Percentiles rank a stretch among this genome's conserved stretches.
Conservation (phyloP, 2,888 invertebrate genomes). For the Drosophila nr. fundita region DNA sequence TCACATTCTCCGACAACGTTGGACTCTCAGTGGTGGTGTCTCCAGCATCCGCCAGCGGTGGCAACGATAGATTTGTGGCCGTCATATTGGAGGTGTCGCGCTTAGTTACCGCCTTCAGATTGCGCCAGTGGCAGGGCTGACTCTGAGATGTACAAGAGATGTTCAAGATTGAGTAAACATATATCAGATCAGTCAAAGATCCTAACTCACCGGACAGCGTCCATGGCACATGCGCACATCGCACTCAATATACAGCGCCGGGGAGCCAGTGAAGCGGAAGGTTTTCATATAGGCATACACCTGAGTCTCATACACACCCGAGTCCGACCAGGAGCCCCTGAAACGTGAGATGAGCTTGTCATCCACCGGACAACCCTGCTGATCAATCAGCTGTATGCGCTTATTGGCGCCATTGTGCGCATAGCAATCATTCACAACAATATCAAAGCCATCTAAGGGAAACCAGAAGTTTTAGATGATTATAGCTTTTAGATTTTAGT, state of each 20-base stretch:
- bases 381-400: slow-evolving; percentile 95
- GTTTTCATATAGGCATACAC: slow-evolving; percentile 98
- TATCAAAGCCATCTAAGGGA: slow-evolving; percentile 94
- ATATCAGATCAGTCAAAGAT: neutral
- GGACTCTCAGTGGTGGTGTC: slow-evolving; percentile 74
- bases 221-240: slow-evolving; percentile 98
- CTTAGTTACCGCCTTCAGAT: slow-evolving; percentile 92
- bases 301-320: slow-evolving; percentile 95
- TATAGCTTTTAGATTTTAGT: neutral
- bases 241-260: slow-evolving; percentile 96
- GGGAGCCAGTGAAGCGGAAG: slow-evolving; percentile 94
- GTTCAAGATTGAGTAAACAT: no score
- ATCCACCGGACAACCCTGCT: slow-evolving; percentile 96
- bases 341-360: slow-evolving; percentile 96
- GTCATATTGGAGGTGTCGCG: slow-evolving; percentile 88
- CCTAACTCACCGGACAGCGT: slow-evolving; percentile 92
- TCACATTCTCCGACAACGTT: slow-evolving; percentile 93
- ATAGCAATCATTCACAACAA: slow-evolving; percentile 96
- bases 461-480: neutral
- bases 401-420: slow-evolving; percentile 97
- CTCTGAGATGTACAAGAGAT: slow-evolving; percentile 86
- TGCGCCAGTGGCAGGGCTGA: slow-evolving; percentile 97
- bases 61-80: slow-evolving; percentile 66
- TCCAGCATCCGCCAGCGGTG: slow-evolving; percentile 51
- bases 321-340: slow-evolving; percentile 96